Evolutionary conservation across 2,888 invertebrate genomes (phyloP).

Genomic region (Odontocolon sp.): DNA sequence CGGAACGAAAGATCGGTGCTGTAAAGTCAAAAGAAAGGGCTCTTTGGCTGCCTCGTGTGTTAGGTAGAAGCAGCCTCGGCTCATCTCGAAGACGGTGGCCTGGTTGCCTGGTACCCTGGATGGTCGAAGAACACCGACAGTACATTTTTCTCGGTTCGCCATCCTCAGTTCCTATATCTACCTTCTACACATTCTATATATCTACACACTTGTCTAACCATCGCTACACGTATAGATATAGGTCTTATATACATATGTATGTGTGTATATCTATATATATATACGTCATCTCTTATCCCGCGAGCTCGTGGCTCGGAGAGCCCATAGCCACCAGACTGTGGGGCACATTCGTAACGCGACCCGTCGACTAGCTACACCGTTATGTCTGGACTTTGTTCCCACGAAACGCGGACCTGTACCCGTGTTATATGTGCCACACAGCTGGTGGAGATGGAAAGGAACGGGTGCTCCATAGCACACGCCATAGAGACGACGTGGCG

Average conservation of each 20-base stretch:
- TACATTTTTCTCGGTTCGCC: conserved; percentile 40
- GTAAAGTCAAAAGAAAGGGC: conserved; percentile 20
- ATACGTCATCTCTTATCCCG: conserved; percentile 33
- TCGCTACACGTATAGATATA: not conserved
- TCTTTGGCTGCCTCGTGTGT: conserved; percentile 7
- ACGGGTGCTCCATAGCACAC: not conserved
- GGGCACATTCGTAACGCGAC: conserved; percentile 66
- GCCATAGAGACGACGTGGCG: not conserved
- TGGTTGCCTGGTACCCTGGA: conserved; percentile 67
- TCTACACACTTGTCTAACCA: not conserved
- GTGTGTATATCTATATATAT: not conserved
- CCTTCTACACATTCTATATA: not conserved
- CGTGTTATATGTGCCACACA: conserved; percentile 39
- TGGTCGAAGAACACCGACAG: conserved; percentile 60
- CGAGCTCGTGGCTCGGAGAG: conserved; percentile 42
- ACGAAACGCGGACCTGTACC: conserved; percentile 62
- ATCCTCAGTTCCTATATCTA: not conserved
- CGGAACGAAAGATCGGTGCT: conserved; percentile 23
- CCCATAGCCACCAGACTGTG: conserved; percentile 45
- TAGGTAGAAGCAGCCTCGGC: conserved; percentile 50
- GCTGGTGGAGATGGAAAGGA: conserved; percentile 3
- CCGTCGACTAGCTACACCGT: conserved; percentile 67
- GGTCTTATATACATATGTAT: conserved; percentile 4
- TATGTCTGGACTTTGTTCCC: conserved; percentile 71
- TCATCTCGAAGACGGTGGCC: conserved; percentile 61